Evolutionary conservation across 1,140 invertebrate species (phyloP), one percentile per base, ranked within the genome.

Genomic region (Mylabris phalerata): DNA sequence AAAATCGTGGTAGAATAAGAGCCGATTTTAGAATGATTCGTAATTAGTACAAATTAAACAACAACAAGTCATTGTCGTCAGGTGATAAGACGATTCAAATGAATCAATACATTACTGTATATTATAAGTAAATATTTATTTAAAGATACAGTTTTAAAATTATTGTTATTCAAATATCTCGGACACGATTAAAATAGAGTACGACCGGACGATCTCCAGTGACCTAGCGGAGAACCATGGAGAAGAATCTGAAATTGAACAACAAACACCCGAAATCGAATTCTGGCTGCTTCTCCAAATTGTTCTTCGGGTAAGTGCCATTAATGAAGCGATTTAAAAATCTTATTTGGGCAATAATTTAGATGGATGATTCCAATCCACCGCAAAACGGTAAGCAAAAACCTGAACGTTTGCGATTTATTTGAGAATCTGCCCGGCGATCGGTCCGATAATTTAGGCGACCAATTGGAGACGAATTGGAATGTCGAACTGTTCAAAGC

Each of bases 401-500:
- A 62, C 26, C 55, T 73, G 11, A 51, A 70, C 42, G 49, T 68
- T 0, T 19, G 56, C 19, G 69, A 71, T 59, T 41, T 73, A 26
- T 71, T 67, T 47, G 66, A 69, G 61, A 60, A 57, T 0, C 11
- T 63, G 40, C 32, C 58, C 2, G 32, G 7, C 4, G 61, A 71
- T 41, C 59, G 64, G 54, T 73, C 71, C 0, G 73, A 76, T 38
- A 50, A 67, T 9, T 39, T 76, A 11, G 79, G 79, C 1, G 71
- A 77, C 56, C 72, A 73, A 50, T 60, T 82, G 39, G 72, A 78
- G 64, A 73, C 74, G 47, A 55, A 73, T 25, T 82, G 80, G 80
- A 72, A 67, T 3, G 71, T 72, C 27, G 76, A 81, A 61, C 10
- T 80, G 3, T 10, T 48, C 1, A 56, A 40, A 47, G 43, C 59